Conservation (phyloP, 2,888 invertebrate species). For the Heptascelio sp. region DNA sequence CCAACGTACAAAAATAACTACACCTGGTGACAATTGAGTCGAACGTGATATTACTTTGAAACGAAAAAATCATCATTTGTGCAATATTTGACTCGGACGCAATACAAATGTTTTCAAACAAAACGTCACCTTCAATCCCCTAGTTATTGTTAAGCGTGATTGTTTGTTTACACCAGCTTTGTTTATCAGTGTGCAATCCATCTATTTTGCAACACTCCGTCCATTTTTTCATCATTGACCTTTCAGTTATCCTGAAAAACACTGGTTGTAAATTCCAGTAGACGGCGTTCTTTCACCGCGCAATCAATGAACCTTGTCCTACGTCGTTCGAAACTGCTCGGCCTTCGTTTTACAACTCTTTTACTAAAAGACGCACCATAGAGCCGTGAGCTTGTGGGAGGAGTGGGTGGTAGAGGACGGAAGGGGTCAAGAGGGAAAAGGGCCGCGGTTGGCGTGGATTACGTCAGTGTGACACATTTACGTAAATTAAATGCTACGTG, state of each 20-base stretch:
- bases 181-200: too few species aligned
- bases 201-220: too few species aligned
- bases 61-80: too few species aligned
- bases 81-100: too few species aligned
- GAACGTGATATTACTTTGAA: too few species aligned
- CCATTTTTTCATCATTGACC: not conserved
- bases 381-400: not conserved
- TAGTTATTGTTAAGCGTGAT: too few species aligned
- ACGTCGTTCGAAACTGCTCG: constrained; percentile 73
- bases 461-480: constrained; percentile 74
- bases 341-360: constrained; percentile 69
- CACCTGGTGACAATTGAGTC: too few species aligned
- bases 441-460: constrained; percentile 70
- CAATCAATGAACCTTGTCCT: constrained; percentile 58
- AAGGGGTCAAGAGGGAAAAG: constrained; percentile 27
- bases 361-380: not conserved
- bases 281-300: not conserved
- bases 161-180: too few species aligned
- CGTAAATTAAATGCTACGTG: constrained; percentile 49
- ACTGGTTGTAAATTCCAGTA: not conserved
- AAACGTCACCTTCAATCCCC: too few species aligned
- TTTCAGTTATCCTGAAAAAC: not conserved
- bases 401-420: too few species aligned
- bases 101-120: too few species aligned
- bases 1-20: too few species aligned